phyloP scores from a whole-genome alignment of 2,797 vertebrate species.

The Tapirus indicus region DNA sequence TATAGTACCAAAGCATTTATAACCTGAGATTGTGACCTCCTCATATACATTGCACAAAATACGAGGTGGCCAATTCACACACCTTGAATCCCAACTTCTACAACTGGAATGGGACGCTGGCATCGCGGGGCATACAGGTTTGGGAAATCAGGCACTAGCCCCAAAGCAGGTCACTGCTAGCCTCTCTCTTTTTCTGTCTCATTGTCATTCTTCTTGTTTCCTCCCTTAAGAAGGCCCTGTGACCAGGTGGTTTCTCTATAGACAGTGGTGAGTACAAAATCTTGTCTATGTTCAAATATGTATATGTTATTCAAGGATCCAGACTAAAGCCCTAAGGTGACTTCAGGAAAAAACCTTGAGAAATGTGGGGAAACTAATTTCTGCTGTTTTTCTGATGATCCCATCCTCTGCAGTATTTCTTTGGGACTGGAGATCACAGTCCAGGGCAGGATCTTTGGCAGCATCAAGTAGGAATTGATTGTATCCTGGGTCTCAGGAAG shows the following conservation, averaged over 20 bases:
- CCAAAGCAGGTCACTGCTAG: too few species aligned
- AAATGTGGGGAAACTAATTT: background rate
- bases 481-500: background rate
- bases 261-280: too few species aligned
- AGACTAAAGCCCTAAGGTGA: background rate
- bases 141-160: too few species aligned
- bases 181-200: too few species aligned
- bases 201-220: too few species aligned
- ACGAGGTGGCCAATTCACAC: too few species aligned
- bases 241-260: too few species aligned
- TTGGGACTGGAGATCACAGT: background rate
- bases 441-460: background rate
- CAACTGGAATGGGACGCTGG: too few species aligned
- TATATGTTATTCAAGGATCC: background rate
- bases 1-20: background rate
- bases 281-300: too few species aligned
- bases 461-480: background rate
- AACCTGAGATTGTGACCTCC: background rate
- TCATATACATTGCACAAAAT: background rate
- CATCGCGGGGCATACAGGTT: too few species aligned
- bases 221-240: too few species aligned
- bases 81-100: too few species aligned
- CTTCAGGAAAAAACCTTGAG: background rate
- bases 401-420: background rate
- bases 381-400: background rate